Conservation (phyloP, 2,113 vertebrate genomes). For the Sus scrofa region T2T-Sscrofa CM000824.6:191629001-191629500, state of each 20-base stretch:
- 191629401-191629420: not conserved
- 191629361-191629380: not conserved
- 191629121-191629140: not conserved
- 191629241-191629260: not conserved
- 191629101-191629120: not conserved
- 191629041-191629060: not conserved
- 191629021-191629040: not conserved
- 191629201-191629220: not conserved
- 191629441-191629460: not conserved
- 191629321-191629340: not conserved
- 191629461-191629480: not conserved
- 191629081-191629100: not conserved
- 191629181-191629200: not conserved
- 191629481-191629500: too few relatives aligned
- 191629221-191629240: not conserved
- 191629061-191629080: not conserved
- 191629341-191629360: not conserved
- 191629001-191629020: not conserved
- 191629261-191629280: not conserved
- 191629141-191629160: not conserved
- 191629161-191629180: not conserved
- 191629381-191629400: not conserved
- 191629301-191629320: not conserved
- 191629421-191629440: not conserved
- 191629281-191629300: not conserved